Conservation (phyloP, 2,888 invertebrate genomes). For the Stenichneumon culpator region DNA sequence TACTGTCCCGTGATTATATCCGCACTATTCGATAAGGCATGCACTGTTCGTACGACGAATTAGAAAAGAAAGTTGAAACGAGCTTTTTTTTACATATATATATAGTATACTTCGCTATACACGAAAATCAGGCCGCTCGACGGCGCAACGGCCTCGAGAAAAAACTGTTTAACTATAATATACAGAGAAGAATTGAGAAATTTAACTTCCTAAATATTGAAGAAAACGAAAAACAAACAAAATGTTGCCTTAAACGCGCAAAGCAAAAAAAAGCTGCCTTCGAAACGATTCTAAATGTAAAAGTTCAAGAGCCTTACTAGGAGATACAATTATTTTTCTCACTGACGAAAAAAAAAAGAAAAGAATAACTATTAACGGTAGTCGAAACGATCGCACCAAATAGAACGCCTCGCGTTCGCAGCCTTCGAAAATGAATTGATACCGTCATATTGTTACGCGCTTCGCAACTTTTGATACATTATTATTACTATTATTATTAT, state of each 20-base stretch:
- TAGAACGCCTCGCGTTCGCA: constrained; percentile 10
- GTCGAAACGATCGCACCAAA: constrained; percentile 22
- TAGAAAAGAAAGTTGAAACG: constrained; percentile 14
- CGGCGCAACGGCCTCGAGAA: neutral
- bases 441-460: constrained; percentile 32
- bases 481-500: constrained; percentile 20
- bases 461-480: constrained; percentile 60
- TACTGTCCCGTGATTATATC: constrained; percentile 59
- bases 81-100: neutral
- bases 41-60: constrained; percentile 49
- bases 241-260: constrained; percentile 67
- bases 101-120: neutral
- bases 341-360: neutral
- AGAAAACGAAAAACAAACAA: constrained; percentile 22
- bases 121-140: neutral
- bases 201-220: constrained; percentile 52
- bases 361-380: neutral
- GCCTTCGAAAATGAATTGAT: constrained; percentile 14
- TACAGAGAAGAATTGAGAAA: constrained; percentile 18
- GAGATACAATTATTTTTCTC: constrained; percentile 46
- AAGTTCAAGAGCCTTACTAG: constrained; percentile 63
- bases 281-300: constrained; percentile 62
- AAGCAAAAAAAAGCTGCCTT: constrained; percentile 59
- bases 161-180: constrained; percentile 17
- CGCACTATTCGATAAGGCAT: constrained; percentile 55